Conservation (phyloP, 2,113 vertebrate species). For the Erythrolamprus reginae region DNA sequence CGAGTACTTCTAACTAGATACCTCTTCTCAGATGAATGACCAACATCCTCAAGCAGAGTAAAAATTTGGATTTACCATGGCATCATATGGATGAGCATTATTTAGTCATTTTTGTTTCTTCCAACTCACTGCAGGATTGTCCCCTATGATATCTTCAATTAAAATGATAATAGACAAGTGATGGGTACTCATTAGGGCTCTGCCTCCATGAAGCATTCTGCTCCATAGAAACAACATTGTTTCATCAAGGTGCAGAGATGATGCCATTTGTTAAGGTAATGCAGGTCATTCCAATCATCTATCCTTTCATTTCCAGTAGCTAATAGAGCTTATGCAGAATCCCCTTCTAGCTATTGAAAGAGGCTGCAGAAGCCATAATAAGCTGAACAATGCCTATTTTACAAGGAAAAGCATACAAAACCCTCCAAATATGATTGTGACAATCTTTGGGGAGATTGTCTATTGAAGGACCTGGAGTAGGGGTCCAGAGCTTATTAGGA, state of each 20-base stretch:
- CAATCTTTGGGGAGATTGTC: constrained; percentile 38
- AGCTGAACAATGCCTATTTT: neutral
- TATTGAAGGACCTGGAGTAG: neutral
- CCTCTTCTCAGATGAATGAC: constrained; percentile 28
- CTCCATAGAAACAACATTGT: neutral
- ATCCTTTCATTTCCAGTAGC: neutral
- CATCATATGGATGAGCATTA: constrained; percentile 38
- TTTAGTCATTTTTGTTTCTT: constrained; percentile 45
- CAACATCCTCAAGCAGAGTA: constrained; percentile 38
- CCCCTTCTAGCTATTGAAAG: neutral
- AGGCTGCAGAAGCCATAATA: neutral
- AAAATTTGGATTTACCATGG: constrained; percentile 40
- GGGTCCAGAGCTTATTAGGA: neutral
- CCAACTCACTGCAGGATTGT: constrained; percentile 36
- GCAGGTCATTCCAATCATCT: neutral
- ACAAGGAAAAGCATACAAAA: neutral
- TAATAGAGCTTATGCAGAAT: neutral
- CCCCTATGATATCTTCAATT: constrained; percentile 49
- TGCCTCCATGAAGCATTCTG: neutral
- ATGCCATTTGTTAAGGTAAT: neutral
- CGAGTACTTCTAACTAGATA: neutral
- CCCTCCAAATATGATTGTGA: constrained; percentile 2
- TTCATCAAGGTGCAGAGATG: neutral
- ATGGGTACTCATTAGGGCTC: constrained; percentile 31
- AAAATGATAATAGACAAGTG: constrained; percentile 50